These are phyloP conservation scores for Mustelus asterias DNA, from an alignment of 2,113 vertebrate genomes.

Conservation along the genomic window DNA sequence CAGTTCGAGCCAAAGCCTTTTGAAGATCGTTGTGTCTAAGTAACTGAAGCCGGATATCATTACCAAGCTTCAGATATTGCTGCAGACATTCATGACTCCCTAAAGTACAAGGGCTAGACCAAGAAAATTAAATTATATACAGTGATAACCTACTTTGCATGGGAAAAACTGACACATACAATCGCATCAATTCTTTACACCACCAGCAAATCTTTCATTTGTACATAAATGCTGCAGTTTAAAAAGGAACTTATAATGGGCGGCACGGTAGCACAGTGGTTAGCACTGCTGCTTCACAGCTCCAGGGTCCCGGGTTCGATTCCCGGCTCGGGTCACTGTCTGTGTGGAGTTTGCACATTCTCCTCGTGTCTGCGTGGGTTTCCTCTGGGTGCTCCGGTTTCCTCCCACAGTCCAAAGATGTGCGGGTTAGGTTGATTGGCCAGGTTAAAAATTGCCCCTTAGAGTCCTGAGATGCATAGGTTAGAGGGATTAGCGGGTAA, in stretches of 20 bases:
- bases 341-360: no score
- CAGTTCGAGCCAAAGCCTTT: constrained; percentile 49
- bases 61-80: constrained; percentile 44
- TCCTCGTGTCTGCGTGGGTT: no score
- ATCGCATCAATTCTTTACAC: background rate
- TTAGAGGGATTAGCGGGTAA: no score
- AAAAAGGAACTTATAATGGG: background rate
- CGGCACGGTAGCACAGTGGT: no score
- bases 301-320: no score
- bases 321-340: no score
- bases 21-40: background rate
- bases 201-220: background rate
- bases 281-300: no score
- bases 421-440: no score
- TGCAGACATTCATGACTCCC: constrained; percentile 53
- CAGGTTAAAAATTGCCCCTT: no score
- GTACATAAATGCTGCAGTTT: background rate
- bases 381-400: no score
- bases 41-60: constrained; percentile 49
- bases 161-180: background rate
- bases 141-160: background rate
- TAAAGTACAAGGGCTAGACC: constrained; percentile 45
- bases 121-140: background rate
- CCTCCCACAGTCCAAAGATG: no score
- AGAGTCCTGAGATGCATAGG: no score